Evolutionary conservation across 2,113 vertebrate genomes (phyloP).

Genomic region (Okapia johnstoni): DNA sequence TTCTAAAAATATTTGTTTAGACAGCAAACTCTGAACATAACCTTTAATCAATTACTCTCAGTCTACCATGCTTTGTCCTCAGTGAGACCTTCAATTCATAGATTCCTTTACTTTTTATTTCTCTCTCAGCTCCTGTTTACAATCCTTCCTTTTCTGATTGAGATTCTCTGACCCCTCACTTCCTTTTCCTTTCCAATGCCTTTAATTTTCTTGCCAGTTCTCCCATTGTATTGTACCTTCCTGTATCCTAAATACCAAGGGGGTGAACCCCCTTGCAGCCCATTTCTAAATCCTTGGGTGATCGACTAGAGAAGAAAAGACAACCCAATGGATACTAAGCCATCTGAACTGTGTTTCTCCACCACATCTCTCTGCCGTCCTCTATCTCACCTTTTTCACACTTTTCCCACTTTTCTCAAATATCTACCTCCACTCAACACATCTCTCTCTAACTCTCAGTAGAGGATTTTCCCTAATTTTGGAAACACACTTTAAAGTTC

Average conservation of each 20-base stretch:
- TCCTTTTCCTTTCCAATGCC: not conserved
- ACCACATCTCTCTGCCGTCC: not conserved
- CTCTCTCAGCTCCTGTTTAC: not conserved
- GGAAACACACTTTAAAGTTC: not conserved
- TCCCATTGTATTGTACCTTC: not conserved
- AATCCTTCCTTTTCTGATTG: not conserved
- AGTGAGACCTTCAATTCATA: not conserved
- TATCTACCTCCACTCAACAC: not conserved
- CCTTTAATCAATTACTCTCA: not conserved
- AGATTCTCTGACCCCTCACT: not conserved
- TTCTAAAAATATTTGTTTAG: not conserved
- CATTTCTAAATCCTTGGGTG: not conserved
- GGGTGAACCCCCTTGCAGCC: not conserved
- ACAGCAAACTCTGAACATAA: not conserved
- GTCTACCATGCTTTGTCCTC: not conserved
- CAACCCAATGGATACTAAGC: not conserved
- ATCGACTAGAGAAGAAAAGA: not conserved
- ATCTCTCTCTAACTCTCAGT: not conserved
- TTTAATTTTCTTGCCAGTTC: not conserved
- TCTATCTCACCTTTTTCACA: not conserved
- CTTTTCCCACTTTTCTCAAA: not conserved
- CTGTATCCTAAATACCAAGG: not conserved
- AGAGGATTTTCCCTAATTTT: not conserved
- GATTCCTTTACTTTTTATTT: not conserved
- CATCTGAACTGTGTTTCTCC: not conserved